Base-by-base conservation (phyloP, 2,888 invertebrate species). In the Cyaniris semiargus region DNA sequence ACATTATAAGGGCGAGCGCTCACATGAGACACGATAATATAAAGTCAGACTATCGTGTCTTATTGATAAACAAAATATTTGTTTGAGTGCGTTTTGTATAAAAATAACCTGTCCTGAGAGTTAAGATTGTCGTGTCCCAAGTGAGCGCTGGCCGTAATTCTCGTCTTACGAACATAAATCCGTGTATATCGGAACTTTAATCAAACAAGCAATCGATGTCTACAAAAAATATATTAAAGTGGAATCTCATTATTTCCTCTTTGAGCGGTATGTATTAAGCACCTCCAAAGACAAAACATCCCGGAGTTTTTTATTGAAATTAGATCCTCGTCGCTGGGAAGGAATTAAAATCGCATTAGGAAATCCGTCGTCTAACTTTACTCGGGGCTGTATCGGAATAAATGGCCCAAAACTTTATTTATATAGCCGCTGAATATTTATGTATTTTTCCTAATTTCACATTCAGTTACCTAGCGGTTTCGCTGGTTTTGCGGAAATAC, bases 281-380 rank as follows among this genome's bases (percentile, higher is more conserved):
- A 66, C 66, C 66, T 66, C 27, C 27, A 23, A 72, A 72, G 84
- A 85, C 86, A 87, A 90, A 85, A 86, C 88, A 88, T 88, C 87
- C 85, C 84, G 86, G 83, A 87, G 87, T 81, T 90, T 90, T 82
- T 90, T 91, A 91, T 91, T 91, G 90, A 91, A 92, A 92, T 90
- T 90, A 89, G 89, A 89, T 89, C 88, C 88, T 88, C 90, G 89
- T 88, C 89, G 90, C 88, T 88, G 89, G 87, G 90, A 91, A 88
- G 89, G 90, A 93, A 93, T 93, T 93, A 94, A 93, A 93, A 92
- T 92, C 92, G 89, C 93, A 94, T 94, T 93, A 93, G 92, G 92
- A 90, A 93, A 93, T 93, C 90, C 92, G 89, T 89, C 90, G 88
- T 87, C 91, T 88, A 92, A 92, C 91, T 93, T 94, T 91, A 89